Evolutionary conservation across 2,888 invertebrate species (phyloP).

Genomic region (Orthosia gothica): DNA sequence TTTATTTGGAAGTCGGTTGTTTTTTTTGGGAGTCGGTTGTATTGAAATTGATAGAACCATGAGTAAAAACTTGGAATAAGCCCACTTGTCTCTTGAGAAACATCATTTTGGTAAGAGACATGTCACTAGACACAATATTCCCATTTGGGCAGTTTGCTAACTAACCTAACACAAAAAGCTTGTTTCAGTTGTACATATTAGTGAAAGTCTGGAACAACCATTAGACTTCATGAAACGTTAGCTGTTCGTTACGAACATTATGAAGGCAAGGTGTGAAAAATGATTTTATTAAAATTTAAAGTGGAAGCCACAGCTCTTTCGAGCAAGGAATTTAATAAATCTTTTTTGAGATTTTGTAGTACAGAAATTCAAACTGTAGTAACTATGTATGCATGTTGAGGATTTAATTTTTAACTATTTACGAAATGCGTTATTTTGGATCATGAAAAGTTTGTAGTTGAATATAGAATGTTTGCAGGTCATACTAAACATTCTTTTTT

Average conservation of each 20-base stretch:
- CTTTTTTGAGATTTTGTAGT: constrained; percentile 78
- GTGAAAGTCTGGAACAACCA: constrained; percentile 40
- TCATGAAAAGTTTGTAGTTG: too few species aligned
- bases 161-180: constrained; percentile 21
- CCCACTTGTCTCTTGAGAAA: neutral
- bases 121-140: neutral
- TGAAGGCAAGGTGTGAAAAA: constrained; percentile 72
- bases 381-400: constrained; percentile 9
- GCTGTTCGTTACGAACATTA: constrained; percentile 50
- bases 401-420: constrained; percentile 7
- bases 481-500: too few species aligned
- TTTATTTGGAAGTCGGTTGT: too few species aligned
- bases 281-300: constrained; percentile 79
- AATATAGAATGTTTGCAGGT: too few species aligned
- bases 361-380: constrained; percentile 39
- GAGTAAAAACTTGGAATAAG: too few species aligned
- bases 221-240: constrained; percentile 56
- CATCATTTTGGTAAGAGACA: neutral
- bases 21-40: too few species aligned
- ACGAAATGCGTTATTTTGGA: neutral
- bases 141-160: constrained; percentile 2
- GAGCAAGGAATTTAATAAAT: constrained; percentile 80
- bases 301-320: constrained; percentile 71
- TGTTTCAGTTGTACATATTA: constrained; percentile 13
- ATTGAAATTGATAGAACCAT: too few species aligned